Evolutionary conservation across 2,113 vertebrate genomes (phyloP), one percentile per base, ranked within the genome.

Genomic region (Prinia subflava): DNA sequence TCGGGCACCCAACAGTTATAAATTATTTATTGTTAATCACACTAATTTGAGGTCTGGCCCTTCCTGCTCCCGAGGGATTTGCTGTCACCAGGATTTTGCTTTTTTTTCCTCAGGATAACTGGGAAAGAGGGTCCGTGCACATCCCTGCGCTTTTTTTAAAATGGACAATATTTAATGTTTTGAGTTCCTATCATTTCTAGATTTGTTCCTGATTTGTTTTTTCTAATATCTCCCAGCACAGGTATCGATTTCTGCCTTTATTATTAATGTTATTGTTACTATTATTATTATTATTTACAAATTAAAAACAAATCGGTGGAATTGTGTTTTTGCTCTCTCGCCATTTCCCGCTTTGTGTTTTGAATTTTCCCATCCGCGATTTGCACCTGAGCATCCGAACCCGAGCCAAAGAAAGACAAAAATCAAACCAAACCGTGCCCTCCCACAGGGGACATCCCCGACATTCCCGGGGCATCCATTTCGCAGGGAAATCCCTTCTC

Each of bases 1-100:
- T 13, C 4, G 56, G 65, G 49, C 33, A 24, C 8, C 5, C 20
- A 1, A 0, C 0, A 2, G 0, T 56, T 0, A 9, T 7, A 1
- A 31, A 37, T 42, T 92, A 97, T 94, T 95, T 94, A 93, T 95
- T 64, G 7, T 59, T 53, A 4, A 63, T 22, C 21, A 4, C 21
- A 4, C 1, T 0, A 0, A 2, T 55, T 47, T 0, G 1, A 41
- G 28, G 64, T 3, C 49, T 3, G 50, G 16, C 24, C 56, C 44
- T 19, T 31, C 46, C 80, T 0, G 3, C 35, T 60, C 31, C 53
- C 41, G 0, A 35, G 2, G 68, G 68, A 22, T 75, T 39, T 75
- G 64, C 4, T 81, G 19, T 7, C 46, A 2, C 2, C 53, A 2
- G 7, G 42, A 30, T 22, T 0, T 35, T 2, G 76, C 2, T 50